Percentiles rank a stretch among this genome's conserved stretches.
Conservation (phyloP, 2,113 vertebrate species). For the Gallinago media region DNA sequence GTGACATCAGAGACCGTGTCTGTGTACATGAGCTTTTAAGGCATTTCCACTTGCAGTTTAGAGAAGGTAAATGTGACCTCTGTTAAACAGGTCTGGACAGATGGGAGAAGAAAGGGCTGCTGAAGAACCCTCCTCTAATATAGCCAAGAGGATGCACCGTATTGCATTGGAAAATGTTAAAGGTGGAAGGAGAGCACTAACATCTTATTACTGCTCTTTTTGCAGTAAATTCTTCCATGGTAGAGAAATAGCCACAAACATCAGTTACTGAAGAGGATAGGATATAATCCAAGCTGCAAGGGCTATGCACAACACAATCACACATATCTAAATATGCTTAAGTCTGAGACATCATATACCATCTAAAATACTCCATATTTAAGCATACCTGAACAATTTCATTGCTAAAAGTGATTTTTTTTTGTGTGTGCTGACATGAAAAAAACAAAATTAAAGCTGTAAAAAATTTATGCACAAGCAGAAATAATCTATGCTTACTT, state of each 20-base stretch:
- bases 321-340: not conserved
- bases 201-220: not conserved
- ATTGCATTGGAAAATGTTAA: not conserved
- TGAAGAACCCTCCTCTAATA: not conserved
- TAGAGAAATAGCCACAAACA: not conserved
- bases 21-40: not conserved
- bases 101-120: not conserved
- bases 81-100: not conserved
- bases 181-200: not conserved
- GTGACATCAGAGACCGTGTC: not conserved
- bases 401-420: not conserved
- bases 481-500: conserved; percentile 81
- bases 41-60: not conserved
- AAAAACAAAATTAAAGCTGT: not conserved
- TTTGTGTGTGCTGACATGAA: not conserved
- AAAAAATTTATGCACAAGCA: not conserved
- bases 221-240: not conserved
- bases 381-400: not conserved
- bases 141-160: not conserved
- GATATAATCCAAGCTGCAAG: not conserved
- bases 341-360: not conserved
- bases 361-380: not conserved
- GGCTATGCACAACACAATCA: not conserved
- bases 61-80: not conserved
- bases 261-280: not conserved